phyloP scores from a whole-genome alignment of 2,888 invertebrate species.

The Idaea biselata region DNA sequence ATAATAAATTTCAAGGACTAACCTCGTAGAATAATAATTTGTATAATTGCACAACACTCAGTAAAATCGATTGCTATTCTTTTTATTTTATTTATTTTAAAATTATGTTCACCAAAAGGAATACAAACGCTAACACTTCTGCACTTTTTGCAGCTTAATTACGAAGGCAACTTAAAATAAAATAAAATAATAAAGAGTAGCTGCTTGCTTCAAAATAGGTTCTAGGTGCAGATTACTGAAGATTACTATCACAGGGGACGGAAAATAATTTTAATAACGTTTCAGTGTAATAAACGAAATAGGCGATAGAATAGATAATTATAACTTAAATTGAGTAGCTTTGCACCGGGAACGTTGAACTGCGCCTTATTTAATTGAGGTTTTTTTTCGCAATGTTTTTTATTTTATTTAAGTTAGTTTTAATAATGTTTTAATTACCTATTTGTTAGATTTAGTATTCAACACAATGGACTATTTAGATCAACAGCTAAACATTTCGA shows the following conservation, averaged over 20 bases:
- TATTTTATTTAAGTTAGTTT: too few relatives aligned
- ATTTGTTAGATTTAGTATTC: too few relatives aligned
- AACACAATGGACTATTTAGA: too few relatives aligned
- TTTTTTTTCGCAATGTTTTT: too few relatives aligned
- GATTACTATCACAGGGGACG: conserved; percentile 11
- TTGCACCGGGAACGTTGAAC: not conserved
- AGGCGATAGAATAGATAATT: conserved; percentile 19
- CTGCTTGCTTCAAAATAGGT: conserved; percentile 13
- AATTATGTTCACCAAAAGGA: not conserved
- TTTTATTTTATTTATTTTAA: too few relatives aligned
- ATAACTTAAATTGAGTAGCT: conserved; percentile 25
- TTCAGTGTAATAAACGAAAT: conserved; percentile 16
- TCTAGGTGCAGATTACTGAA: conserved; percentile 22
- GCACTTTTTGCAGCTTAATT: conserved; percentile 18
- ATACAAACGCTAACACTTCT: not conserved
- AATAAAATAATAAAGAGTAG: conserved; percentile 17
- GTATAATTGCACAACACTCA: too few relatives aligned
- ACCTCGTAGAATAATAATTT: too few relatives aligned
- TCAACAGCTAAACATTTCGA: too few relatives aligned
- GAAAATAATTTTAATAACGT: conserved; percentile 25
- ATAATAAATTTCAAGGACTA: too few relatives aligned
- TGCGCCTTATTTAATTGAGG: too few relatives aligned
- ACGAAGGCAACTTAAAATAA: conserved; percentile 14
- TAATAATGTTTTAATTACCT: too few relatives aligned
- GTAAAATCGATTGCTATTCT: too few relatives aligned